Evolutionary conservation across 2,888 invertebrate species (phyloP).

Genomic region (Heterodera filipjevi): DNA sequence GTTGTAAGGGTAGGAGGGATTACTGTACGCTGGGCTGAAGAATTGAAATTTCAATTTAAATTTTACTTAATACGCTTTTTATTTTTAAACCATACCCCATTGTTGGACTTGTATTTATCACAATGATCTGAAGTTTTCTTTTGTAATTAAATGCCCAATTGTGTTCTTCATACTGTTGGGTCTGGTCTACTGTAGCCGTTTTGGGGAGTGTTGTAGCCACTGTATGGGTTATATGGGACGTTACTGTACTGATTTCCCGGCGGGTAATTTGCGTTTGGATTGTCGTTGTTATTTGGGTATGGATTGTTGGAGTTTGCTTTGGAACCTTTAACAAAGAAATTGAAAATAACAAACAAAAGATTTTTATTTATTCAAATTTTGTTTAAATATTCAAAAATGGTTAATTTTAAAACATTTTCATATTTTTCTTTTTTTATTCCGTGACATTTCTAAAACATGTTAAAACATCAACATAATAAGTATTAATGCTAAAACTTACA

Average conservation of each 20-base stretch:
- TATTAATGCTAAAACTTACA: background rate
- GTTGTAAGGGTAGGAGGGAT: background rate
- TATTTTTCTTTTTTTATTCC: background rate
- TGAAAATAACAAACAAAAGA: too few relatives aligned
- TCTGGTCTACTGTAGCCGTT: background rate
- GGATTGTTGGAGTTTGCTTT: background rate
- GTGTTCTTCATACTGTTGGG: background rate
- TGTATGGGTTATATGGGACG: background rate
- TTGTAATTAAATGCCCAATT: background rate
- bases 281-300: background rate
- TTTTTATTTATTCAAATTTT: background rate
- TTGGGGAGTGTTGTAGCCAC: background rate
- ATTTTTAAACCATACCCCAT: background rate
- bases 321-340: background rate
- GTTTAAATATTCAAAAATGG: background rate
- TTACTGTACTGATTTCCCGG: background rate
- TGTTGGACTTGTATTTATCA: background rate
- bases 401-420: background rate
- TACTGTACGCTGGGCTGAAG: background rate
- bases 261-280: background rate
- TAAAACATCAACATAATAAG: too few relatives aligned
- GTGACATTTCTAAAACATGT: background rate
- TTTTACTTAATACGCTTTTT: background rate
- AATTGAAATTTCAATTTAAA: too few relatives aligned
- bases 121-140: background rate